Evolutionary conservation across 2,888 invertebrate species (phyloP).

Genomic region (Augochlorella aurata): DNA sequence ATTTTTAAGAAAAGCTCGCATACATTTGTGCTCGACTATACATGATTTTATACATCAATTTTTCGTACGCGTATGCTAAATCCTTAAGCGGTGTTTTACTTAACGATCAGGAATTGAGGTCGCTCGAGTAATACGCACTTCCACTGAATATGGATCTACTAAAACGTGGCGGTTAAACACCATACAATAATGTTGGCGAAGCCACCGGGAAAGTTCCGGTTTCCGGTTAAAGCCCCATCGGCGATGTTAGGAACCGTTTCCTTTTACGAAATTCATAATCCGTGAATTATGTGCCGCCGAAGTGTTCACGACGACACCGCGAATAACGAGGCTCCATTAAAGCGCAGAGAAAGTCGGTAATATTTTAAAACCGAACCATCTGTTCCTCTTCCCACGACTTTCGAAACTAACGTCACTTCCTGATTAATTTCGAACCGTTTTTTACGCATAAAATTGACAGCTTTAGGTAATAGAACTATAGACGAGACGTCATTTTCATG

Average conservation of each 20-base stretch:
- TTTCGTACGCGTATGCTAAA: no score
- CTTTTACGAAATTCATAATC: constrained; percentile 29
- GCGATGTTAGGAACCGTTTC: background rate
- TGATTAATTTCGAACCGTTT: constrained; percentile 39
- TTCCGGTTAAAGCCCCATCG: background rate
- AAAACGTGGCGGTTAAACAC: background rate
- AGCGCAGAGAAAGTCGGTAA: constrained; percentile 51
- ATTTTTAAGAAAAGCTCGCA: no score
- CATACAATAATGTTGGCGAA: background rate
- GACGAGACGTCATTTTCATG: background rate
- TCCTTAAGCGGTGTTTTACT: background rate
- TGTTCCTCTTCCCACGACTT: constrained; percentile 55
- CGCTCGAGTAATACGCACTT: background rate
- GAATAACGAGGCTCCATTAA: constrained; percentile 40
- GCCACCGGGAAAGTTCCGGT: background rate
- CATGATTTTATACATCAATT: no score
- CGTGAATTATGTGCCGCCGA: background rate
- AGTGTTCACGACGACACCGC: constrained; percentile 17
- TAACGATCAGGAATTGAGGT: background rate
- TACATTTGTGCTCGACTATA: no score
- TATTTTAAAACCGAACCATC: constrained; percentile 45
- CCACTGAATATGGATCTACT: background rate
- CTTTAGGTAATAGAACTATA: background rate
- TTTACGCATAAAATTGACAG: background rate
- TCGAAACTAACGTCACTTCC: constrained; percentile 49